Conservation (phyloP, 1,140 invertebrate species). For the Brachionus manjavacas region DNA sequence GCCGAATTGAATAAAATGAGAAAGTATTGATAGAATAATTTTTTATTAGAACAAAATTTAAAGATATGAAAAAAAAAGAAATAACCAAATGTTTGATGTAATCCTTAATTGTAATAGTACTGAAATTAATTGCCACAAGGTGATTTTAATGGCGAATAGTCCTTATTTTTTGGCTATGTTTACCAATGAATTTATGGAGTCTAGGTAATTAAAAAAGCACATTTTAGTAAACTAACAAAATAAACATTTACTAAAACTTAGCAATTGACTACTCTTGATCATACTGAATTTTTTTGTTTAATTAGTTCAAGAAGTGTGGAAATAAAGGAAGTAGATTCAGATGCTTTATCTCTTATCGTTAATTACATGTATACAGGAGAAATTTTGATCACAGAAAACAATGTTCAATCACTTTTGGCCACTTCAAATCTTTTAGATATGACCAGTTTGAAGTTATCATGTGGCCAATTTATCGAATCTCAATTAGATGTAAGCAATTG, state of each 20-base stretch:
- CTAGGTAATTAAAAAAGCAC: neutral
- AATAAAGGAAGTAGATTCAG: conserved; percentile 92
- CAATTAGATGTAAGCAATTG: conserved; percentile 2
- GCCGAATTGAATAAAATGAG: neutral
- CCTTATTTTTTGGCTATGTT: conserved; percentile 45
- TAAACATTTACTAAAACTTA: neutral
- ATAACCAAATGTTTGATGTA: conserved; percentile 42
- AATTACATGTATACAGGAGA: conserved; percentile 99
- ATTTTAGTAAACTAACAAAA: neutral
- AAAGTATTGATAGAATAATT: neutral
- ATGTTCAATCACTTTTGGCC: conserved; percentile 91
- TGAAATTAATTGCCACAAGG: conserved; percentile 44
- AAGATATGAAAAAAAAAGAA: neutral
- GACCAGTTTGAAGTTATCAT: neutral
- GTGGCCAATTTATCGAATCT: conserved; percentile 29
- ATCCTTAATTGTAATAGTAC: conserved; percentile 37
- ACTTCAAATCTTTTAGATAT: conserved; percentile 78
- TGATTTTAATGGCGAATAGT: conserved; percentile 43
- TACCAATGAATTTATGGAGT: conserved; percentile 41
- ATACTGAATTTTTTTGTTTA: conserved; percentile 34
- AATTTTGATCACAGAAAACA: conserved; percentile 92
- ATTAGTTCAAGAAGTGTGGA: neutral
- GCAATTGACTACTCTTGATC: neutral
- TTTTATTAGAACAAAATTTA: neutral
- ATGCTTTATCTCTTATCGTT: conserved; percentile 91